Evolutionary conservation across 37 sponge, comb jelly and placozoan species (phyloP).

Genomic region (Beroe ovata): DNA sequence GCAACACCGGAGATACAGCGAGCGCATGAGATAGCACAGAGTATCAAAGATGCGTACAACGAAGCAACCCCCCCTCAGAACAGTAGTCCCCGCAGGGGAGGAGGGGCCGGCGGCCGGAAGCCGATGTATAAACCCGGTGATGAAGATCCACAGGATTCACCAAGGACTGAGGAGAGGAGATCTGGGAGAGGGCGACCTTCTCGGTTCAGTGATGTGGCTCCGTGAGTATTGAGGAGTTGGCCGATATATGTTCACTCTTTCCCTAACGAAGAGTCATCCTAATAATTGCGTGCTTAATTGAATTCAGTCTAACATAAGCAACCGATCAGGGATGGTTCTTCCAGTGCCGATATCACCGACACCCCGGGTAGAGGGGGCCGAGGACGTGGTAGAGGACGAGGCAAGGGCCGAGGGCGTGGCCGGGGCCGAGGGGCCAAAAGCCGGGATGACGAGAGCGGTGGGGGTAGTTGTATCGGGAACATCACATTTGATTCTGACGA

Average conservation of each 20-base stretch:
- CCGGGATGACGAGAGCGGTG: neutral
- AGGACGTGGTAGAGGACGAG: neutral
- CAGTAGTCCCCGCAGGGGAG: neutral
- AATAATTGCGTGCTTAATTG: too few species aligned
- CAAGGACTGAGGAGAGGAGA: neutral
- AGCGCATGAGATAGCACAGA: constrained; percentile 10
- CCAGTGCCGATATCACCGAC: too few species aligned
- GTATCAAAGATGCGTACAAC: constrained; percentile 16
- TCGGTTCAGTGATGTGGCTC: neutral
- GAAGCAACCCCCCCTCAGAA: neutral
- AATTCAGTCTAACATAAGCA: too few species aligned
- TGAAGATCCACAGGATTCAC: neutral
- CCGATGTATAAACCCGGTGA: constrained; percentile 56
- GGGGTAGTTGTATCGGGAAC: constrained; percentile 49
- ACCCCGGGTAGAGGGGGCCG: too few species aligned
- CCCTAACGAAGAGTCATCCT: too few species aligned
- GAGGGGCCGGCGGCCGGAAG: neutral
- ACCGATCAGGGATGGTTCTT: too few species aligned
- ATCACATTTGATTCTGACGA: constrained; percentile 34
- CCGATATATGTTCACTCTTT: too few species aligned
- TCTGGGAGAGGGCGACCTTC: neutral
- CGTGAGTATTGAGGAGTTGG: too few species aligned
- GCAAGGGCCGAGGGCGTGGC: constrained; percentile 28
- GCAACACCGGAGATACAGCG: neutral
- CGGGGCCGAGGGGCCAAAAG: constrained; percentile 2